Percentiles rank a stretch among this genome's conserved stretches.
These are phyloP conservation scores for Myopa tessellatipennis DNA, from an alignment of 2,888 invertebrate species.

Conservation along the genomic window DNA sequence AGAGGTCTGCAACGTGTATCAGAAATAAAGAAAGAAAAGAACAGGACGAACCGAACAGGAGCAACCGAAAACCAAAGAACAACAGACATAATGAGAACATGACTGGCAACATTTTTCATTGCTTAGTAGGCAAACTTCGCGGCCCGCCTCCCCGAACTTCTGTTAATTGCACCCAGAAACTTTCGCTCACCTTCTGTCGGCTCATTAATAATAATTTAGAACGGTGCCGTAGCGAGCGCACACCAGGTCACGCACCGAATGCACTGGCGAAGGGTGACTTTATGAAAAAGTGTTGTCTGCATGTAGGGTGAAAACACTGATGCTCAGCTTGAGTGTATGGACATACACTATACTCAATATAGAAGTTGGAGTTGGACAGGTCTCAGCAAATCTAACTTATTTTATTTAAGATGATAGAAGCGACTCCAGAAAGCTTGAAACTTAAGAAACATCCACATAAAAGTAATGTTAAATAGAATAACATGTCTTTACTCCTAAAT, in stretches of 20 bases:
- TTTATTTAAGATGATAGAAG: too few species aligned
- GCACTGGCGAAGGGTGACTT: slow-evolving; percentile 6
- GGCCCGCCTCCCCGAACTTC: slow-evolving; percentile 2
- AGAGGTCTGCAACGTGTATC: too few species aligned
- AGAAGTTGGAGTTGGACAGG: too few species aligned
- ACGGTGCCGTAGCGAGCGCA: neutral
- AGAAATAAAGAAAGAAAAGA: neutral
- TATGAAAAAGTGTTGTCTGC: neutral
- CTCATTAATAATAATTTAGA: slow-evolving; percentile 33
- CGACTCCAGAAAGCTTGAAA: too few species aligned
- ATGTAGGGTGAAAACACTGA: neutral
- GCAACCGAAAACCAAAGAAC: neutral
- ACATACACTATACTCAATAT: too few species aligned
- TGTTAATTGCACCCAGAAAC: slow-evolving; percentile 2
- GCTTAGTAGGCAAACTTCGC: neutral
- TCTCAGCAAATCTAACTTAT: too few species aligned
- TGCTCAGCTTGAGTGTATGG: too few species aligned
- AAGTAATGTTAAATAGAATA: too few species aligned
- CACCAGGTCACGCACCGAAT: slow-evolving; percentile 30
- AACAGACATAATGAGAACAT: neutral
- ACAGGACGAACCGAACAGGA: neutral
- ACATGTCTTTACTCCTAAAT: too few species aligned
- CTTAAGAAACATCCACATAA: too few species aligned
- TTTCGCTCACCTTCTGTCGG: slow-evolving; percentile 23
- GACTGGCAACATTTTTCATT: slow-evolving; percentile 28